Evolutionary conservation across 2,797 vertebrate genomes (phyloP), one percentile per base, ranked within the genome.

Genomic region (Microchirus variegatus): DNA sequence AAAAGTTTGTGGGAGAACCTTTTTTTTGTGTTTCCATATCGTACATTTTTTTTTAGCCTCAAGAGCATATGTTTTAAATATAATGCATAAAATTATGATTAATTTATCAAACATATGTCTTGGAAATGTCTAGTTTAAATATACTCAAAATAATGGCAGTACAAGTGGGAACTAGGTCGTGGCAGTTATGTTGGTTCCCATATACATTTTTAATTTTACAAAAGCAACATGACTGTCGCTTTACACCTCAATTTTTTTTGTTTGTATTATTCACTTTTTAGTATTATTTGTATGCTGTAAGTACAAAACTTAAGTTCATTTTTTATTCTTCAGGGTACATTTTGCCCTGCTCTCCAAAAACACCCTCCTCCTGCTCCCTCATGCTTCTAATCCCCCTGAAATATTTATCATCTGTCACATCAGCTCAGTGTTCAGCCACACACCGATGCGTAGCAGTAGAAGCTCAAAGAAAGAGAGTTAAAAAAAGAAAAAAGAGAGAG

Each of bases 341-440:
- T 70, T 63, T 53, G 38, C 61, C 48, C 53, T 11, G 50, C 58
- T 64, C 75, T 78, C 47, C 36, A 55, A 61, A 61, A 59, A 53
- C 78, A 31, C 51, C 65, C 52, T 18, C 64, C 52, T 14, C 56
- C 59, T 1, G 0, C 73, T 70, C 75, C 71, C 56, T 53, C 38
- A 18, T 80, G 75, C 65, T 71, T 82, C 75, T 76, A 82, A 79
- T 84, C 81, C 77, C 70, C 67, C 77, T 94, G 71, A 93, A 94
- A 92, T 90, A 93, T 92, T 90, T 77, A 93, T 89, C 79, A 84
- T 82, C 85, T 92, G 90, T 91, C 91, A 87, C 84, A 81, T 85
- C 60, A 70, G 73, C 74, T 91, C 89, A 85, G 68, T 38, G 77
- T 71, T 85, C 78, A 86, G 72, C 36, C 44, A 59, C 63, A 84